Conservation (phyloP, 1,140 invertebrate species). For the Papilio polyxenes region DNA sequence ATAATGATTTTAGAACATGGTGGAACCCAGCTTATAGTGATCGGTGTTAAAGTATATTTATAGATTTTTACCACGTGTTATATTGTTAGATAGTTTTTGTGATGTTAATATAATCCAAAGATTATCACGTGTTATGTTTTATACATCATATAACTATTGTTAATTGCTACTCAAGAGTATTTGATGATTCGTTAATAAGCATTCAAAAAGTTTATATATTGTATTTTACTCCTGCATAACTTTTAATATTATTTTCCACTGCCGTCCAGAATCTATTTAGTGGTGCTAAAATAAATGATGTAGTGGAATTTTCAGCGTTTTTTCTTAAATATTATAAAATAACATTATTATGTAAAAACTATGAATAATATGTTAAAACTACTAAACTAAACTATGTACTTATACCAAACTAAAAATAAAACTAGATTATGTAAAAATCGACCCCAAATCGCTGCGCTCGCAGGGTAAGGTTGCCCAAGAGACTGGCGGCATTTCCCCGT, state of each 20-base stretch:
- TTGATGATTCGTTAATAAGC: neutral
- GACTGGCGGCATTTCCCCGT: too few species aligned
- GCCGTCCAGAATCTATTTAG: neutral
- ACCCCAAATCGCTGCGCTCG: too few species aligned
- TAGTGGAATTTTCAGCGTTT: too few species aligned
- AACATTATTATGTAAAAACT: too few species aligned
- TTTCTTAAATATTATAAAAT: too few species aligned
- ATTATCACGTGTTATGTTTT: neutral
- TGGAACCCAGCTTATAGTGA: constrained; percentile 60
- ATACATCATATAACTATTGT: neutral
- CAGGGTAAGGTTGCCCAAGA: too few species aligned
- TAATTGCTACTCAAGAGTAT: neutral
- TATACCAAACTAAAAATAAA: too few species aligned
- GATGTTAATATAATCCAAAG: constrained; percentile 29
- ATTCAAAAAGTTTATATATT: neutral
- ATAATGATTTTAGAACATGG: constrained; percentile 62
- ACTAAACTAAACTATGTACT: too few species aligned
- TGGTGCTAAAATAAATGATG: neutral
- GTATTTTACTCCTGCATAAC: neutral
- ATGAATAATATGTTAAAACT: too few species aligned
- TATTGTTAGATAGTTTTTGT: neutral
- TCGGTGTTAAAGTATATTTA: constrained; percentile 46
- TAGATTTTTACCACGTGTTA: neutral
- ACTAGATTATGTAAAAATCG: too few species aligned
- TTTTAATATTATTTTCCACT: neutral